Evolutionary conservation across 1,140 invertebrate genomes (phyloP), one percentile per base, ranked within the genome.

Genomic region (Frieseomelitta varia): DNA sequence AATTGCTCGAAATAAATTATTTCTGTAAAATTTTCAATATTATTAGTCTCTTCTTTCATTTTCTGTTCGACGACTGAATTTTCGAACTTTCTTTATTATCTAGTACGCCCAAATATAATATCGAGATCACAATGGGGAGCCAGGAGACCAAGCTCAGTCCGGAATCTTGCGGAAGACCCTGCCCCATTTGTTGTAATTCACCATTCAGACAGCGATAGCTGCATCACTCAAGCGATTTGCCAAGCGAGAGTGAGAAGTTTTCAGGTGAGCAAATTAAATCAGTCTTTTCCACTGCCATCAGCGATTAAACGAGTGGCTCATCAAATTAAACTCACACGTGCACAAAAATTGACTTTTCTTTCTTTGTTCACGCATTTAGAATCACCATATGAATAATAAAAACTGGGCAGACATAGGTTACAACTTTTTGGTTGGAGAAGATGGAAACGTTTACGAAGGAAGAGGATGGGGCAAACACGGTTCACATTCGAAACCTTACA

Each of bases 381-480:
- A 67, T 15, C 6, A 78, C 17, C 76, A 78, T 27, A 67, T 78
- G 63, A 24, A 67, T 90, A 72, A 63, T 90, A 96, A 91, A 67
- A 71, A 92, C 0, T 96, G 95, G 95, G 67, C 47, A 17, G 95
- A 96, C 81, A 95, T 96, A 68, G 95, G 94, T 2, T 95, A 95
- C 58, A 96, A 94, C 85, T 96, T 96, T 85, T 17, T 94, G 11
- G 85, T 96, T 2, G 95, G 95, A 17, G 95, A 95, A 39, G 95
- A 95, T 79, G 96, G 96, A 6, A 95, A 95, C 53, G 90, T 95
- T n/a, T 96, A 96, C 84, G 95, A 96, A 89, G 96, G 95, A 1
- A 93, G 96, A 30, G 96, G 96, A 1, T 96, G 96, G 96, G 92
- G 91, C 30, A 92, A 91, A 63, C 81, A 91, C 2, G 96, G 96